Base-by-base conservation (phyloP, 2,888 invertebrate species). In the Hemithea aestivaria region DNA sequence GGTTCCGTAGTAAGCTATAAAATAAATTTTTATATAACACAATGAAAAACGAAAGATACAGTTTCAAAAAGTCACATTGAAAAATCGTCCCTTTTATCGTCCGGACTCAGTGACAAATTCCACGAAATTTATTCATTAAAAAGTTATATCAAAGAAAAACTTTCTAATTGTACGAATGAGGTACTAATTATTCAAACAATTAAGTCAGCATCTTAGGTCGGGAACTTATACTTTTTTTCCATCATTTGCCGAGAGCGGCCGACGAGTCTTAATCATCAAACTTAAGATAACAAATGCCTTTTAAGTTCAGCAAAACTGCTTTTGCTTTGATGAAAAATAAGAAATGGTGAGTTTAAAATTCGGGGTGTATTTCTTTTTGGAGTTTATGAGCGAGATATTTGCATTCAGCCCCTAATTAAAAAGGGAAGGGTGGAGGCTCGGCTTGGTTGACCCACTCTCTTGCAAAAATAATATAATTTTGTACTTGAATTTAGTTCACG, bases 141-240 rank as follows among this genome's bases (percentile, higher is more conserved):
- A 66, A 73, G 58, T 73, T 66, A 55, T 37, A 33, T 53, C 56
- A 51, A 58, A 57, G 60, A 55, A 56, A 62, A 66, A 63, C 62
- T 66, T 62, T 59, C 42, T 65, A 70, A 73, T 71, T 72, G 68
- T 64, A 64, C 67, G 62, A 80, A 75, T 75, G 76, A 75, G 66
- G 73, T 69, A 69, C 76, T 80, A 81, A 82, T 82, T 80, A 77
- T 74, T 76, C 66, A 63, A 73, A 75, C 72, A 82, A 81, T 82
- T 79, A 79, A 62, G 66, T 56, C 57, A 58, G 51, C 51, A 51
- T 58, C 66, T 62, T 54, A 45, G 58, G 58, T 58, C 42, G 53
- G 58, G 55, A 55, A 60, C 63, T 69, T 63, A 62, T 66, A 64
- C 63, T 75, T 72, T 65, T 65, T 62, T 54, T 24, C 50, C 69